Conservation (phyloP, 1,140 invertebrate species). For the Drepana arcuata region DNA sequence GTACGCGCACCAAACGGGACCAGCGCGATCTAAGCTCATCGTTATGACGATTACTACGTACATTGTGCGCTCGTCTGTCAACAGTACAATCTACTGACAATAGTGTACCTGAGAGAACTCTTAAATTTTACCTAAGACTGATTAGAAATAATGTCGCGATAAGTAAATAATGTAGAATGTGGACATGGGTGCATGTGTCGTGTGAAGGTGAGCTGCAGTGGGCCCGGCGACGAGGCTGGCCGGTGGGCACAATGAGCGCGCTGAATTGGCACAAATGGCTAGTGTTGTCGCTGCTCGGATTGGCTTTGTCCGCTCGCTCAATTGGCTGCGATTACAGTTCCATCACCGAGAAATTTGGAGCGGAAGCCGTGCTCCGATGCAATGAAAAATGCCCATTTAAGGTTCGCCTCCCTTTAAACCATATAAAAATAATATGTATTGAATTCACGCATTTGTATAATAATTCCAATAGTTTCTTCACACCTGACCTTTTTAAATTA, state of each 20-base stretch:
- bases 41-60: constrained; percentile 27
- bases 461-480: too few relatives aligned
- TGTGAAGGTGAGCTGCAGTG: constrained; percentile 35
- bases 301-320: constrained; percentile 68
- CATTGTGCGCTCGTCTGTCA: constrained; percentile 14
- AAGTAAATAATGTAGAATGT: constrained; percentile 1
- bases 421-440: too few relatives aligned
- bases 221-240: constrained; percentile 18
- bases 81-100: neutral
- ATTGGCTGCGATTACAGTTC: constrained; percentile 68
- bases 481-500: too few relatives aligned
- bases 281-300: constrained; percentile 64
- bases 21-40: too few relatives aligned
- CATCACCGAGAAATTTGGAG: constrained; percentile 68
- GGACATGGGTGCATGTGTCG: constrained; percentile 17
- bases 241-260: constrained; percentile 52
- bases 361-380: constrained; percentile 62
- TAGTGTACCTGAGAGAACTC: too few relatives aligned
- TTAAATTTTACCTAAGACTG: too few relatives aligned
- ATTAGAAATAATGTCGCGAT: constrained; percentile 29
- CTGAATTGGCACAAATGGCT: constrained; percentile 68
- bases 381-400: constrained; percentile 67
- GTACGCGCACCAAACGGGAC: constrained; percentile 34
- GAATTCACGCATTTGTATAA: too few relatives aligned
- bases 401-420: too few relatives aligned